These are phyloP conservation scores for Chrysomallon squamiferum DNA, from an alignment of 1,140 invertebrate species.

Conservation along the genomic window DNA sequence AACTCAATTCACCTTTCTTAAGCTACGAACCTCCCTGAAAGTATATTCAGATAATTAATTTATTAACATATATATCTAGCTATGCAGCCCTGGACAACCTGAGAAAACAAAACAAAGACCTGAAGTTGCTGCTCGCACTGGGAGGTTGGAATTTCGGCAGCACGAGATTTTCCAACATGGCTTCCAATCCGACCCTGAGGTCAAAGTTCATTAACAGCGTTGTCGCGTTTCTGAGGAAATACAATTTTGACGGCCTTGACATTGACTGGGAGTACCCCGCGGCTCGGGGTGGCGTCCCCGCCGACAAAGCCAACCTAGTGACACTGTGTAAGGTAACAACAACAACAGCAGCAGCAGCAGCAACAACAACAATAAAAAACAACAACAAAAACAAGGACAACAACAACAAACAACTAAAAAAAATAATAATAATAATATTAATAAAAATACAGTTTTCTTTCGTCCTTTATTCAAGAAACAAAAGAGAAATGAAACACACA, in stretches of 20 bases:
- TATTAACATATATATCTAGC: too few species aligned
- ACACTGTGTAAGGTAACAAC: slow-evolving; percentile 17
- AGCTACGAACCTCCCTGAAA: too few species aligned
- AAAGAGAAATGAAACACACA: too few species aligned
- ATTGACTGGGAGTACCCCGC: slow-evolving; percentile 57
- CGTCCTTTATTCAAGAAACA: too few species aligned
- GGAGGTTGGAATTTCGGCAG: slow-evolving; percentile 98
- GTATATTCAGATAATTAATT: too few species aligned
- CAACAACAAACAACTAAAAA: too few species aligned
- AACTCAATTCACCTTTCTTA: too few species aligned
- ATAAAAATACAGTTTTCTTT: too few species aligned
- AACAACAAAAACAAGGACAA: too few species aligned
- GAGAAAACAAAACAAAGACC: slow-evolving; percentile 90
- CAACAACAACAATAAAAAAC: too few species aligned
- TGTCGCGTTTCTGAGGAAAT: slow-evolving; percentile 80
- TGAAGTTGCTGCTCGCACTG: slow-evolving; percentile 92
- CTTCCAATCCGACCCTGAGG: slow-evolving; percentile 30
- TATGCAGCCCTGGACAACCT: slow-evolving; percentile 1
- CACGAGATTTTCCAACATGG: slow-evolving; percentile 67
- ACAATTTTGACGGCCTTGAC: slow-evolving; percentile 39
- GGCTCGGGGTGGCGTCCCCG: slow-evolving; percentile 16
- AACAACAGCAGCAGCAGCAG: too few species aligned
- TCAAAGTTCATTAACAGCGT: slow-evolving; percentile 62
- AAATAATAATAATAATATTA: too few species aligned
- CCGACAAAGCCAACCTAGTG: slow-evolving; percentile 24